These are phyloP conservation scores for Teinopalpus imperialis DNA, from an alignment of 2,888 invertebrate genomes.

Conservation along the genomic window DNA sequence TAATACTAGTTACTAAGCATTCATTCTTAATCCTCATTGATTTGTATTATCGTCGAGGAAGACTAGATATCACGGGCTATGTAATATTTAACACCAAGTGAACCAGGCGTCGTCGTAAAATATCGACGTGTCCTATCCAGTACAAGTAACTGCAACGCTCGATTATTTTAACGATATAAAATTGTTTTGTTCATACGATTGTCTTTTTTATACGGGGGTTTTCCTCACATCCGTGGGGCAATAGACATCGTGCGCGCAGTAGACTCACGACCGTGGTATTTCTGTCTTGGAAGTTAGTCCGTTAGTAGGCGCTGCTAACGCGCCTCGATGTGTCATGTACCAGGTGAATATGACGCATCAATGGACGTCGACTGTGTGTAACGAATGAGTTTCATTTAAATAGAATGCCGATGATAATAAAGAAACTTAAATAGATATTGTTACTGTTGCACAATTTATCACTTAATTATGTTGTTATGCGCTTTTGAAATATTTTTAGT, in stretches of 20 bases:
- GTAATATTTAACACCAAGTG: no score
- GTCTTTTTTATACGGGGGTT: background rate
- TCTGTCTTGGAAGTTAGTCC: slow-evolving; percentile 6
- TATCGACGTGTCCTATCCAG: no score
- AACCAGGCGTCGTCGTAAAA: no score
- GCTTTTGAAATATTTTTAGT: no score
- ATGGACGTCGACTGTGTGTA: background rate
- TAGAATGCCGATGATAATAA: slow-evolving; percentile 13
- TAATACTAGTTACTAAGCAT: no score
- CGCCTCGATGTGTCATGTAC: slow-evolving; percentile 23
- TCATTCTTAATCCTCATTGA: no score
- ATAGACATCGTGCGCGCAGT: background rate
- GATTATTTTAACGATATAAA: no score
- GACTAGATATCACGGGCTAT: no score
- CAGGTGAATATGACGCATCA: slow-evolving; percentile 21
- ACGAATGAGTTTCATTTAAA: slow-evolving; percentile 9
- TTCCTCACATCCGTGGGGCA: background rate
- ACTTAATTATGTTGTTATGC: background rate
- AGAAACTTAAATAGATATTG: slow-evolving; percentile 11
- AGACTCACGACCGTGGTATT: slow-evolving; percentile 19
- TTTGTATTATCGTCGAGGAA: no score
- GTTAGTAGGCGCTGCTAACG: background rate
- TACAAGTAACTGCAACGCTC: no score
- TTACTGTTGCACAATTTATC: background rate
- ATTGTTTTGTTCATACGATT: no score